phyloP scores from a whole-genome alignment of 2,888 invertebrate species.

The Himalopsyche anomala region DNA sequence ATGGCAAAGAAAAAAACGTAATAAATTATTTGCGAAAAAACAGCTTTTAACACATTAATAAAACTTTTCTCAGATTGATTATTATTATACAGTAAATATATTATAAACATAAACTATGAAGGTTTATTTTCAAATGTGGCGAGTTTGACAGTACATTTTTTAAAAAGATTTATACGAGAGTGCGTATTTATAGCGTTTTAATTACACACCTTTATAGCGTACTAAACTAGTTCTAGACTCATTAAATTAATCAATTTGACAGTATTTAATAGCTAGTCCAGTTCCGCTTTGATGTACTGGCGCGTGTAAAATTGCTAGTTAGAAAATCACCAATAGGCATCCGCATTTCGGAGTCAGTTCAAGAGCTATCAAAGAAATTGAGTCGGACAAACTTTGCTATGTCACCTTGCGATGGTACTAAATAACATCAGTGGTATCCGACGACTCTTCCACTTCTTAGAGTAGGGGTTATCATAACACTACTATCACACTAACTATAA shows the following conservation, averaged over 20 bases:
- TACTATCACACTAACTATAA: too few relatives aligned
- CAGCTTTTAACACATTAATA: too few relatives aligned
- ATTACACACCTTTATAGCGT: not conserved
- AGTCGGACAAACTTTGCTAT: not conserved
- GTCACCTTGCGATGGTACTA: not conserved
- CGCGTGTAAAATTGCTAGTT: not conserved
- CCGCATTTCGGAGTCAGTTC: not conserved
- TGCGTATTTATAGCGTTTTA: not conserved
- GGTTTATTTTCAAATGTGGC: not conserved
- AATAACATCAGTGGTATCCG: not conserved
- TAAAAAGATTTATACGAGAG: not conserved
- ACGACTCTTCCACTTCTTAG: not conserved
- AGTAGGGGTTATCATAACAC: too few relatives aligned
- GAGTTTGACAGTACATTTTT: not conserved
- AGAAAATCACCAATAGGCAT: not conserved
- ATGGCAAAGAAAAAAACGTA: too few relatives aligned
- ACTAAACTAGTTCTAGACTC: conserved; percentile 16
- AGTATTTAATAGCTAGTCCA: not conserved
- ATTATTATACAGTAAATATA: too few relatives aligned
- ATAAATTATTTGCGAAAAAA: too few relatives aligned
- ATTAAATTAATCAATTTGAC: conserved; percentile 34
- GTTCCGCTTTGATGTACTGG: conserved; percentile 11
- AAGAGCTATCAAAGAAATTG: not conserved
- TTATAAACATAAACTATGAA: too few relatives aligned
- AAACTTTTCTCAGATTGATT: too few relatives aligned